These are phyloP conservation scores for Leptinotarsa rubiginosa DNA, from an alignment of 2,888 invertebrate genomes.

Conservation along the genomic window DNA sequence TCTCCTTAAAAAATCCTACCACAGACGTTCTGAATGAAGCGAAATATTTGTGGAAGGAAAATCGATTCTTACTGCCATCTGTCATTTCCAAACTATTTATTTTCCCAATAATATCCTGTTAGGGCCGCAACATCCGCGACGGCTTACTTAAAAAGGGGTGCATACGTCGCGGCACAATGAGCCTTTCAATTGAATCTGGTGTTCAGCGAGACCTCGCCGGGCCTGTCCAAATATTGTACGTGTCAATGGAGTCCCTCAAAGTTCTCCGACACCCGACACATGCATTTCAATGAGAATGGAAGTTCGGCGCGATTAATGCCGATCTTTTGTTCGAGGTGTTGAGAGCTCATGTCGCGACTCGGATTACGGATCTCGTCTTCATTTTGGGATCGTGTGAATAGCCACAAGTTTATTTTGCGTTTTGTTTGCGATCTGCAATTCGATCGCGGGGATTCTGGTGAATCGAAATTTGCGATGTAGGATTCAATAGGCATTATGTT, in stretches of 20 bases:
- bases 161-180: slow-evolving; percentile 10
- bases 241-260: slow-evolving; percentile 32
- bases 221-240: slow-evolving; percentile 38
- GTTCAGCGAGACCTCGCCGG: slow-evolving; percentile 15
- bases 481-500: neutral
- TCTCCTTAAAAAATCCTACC: no score
- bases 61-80: neutral
- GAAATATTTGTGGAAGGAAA: no score
- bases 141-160: slow-evolving; percentile 14
- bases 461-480: slow-evolving; percentile 8
- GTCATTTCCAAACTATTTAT: slow-evolving; percentile 13
- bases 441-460: neutral
- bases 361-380: slow-evolving; percentile 32
- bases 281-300: slow-evolving; percentile 36
- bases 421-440: slow-evolving; percentile 16
- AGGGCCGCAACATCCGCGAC: slow-evolving; percentile 14
- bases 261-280: slow-evolving; percentile 19
- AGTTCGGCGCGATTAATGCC: slow-evolving; percentile 38
- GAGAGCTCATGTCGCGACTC: slow-evolving; percentile 33
- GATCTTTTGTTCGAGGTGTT: slow-evolving; percentile 40
- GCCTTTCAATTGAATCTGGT: slow-evolving; percentile 15
- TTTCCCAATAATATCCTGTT: slow-evolving; percentile 20
- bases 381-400: slow-evolving; percentile 2
- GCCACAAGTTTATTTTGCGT: slow-evolving; percentile 17
- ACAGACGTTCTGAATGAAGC: no score